These are phyloP conservation scores for Enoplosus armatus DNA, from an alignment of 2,797 vertebrate genomes.

Conservation along the genomic window DNA sequence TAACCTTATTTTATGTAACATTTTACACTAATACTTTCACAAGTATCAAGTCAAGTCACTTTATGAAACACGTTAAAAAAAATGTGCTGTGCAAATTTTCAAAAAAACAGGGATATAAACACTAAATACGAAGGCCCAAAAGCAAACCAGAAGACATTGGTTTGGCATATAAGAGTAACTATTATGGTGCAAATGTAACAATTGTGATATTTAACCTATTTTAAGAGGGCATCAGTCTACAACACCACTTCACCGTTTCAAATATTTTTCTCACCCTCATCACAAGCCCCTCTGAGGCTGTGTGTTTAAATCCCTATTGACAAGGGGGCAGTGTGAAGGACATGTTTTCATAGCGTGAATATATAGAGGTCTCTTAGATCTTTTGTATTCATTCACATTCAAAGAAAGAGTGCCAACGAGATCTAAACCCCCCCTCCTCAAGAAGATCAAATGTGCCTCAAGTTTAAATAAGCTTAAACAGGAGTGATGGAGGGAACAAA, in stretches of 20 bases:
- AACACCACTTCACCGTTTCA: not conserved
- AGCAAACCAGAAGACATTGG: not conserved
- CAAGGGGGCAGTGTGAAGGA: not conserved
- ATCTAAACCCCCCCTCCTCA: not conserved
- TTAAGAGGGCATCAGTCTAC: too few relatives aligned
- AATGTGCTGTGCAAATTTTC: too few relatives aligned
- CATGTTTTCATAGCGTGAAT: constrained; percentile 9
- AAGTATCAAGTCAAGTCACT: not conserved
- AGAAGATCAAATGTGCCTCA: constrained; percentile 20
- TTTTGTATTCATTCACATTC: constrained; percentile 33
- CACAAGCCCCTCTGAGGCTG: too few relatives aligned
- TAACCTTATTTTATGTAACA: too few relatives aligned
- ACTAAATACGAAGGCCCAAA: not conserved
- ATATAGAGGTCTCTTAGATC: not conserved
- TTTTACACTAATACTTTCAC: not conserved
- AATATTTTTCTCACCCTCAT: constrained; percentile 2
- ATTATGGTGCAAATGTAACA: not conserved
- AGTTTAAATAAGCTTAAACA: constrained; percentile 23
- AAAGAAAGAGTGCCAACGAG: not conserved
- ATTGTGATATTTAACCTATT: not conserved
- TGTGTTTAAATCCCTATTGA: constrained; percentile 5
- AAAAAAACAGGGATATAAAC: not conserved
- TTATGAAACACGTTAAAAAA: not conserved
- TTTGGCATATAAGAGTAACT: not conserved
- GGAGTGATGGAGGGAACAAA: constrained; percentile 20